Conservation (phyloP, 2,888 invertebrate species). For the Campaea margaritaria region DNA sequence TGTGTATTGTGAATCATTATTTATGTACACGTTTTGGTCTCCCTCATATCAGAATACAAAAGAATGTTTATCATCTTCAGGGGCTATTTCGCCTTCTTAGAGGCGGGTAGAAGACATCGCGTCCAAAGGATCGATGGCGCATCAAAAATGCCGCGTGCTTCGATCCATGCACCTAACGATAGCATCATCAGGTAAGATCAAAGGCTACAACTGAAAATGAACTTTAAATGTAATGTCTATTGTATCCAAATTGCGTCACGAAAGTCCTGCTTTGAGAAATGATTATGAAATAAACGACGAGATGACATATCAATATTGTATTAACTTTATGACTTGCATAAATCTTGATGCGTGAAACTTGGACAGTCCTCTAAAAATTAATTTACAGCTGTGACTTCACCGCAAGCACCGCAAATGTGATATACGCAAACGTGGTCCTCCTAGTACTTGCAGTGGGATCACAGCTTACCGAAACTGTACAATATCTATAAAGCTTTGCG, state of each 20-base stretch:
- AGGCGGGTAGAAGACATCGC: slow-evolving; percentile 91
- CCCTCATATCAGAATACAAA: no score
- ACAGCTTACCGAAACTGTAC: slow-evolving; percentile 39
- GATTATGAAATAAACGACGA: slow-evolving; percentile 51
- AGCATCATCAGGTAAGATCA: slow-evolving; percentile 86
- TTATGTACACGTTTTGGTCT: no score
- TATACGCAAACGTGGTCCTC: background rate
- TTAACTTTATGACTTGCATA: slow-evolving; percentile 58
- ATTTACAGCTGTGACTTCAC: slow-evolving; percentile 41
- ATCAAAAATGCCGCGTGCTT: slow-evolving; percentile 84
- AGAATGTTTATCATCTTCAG: slow-evolving; percentile 64
- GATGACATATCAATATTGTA: slow-evolving; percentile 36
- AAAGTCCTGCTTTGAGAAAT: slow-evolving; percentile 49
- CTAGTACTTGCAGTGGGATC: slow-evolving; percentile 42
- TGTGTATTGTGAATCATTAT: no score
- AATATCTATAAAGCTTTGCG: slow-evolving; percentile 68
- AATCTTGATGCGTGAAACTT: slow-evolving; percentile 35
- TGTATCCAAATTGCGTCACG: slow-evolving; percentile 54
- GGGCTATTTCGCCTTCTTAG: slow-evolving; percentile 95
- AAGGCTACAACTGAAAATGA: slow-evolving; percentile 23
- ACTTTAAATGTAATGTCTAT: slow-evolving; percentile 40
- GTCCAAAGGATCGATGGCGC: slow-evolving; percentile 86
- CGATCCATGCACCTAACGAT: slow-evolving; percentile 89
- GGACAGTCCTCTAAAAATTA: slow-evolving; percentile 32
- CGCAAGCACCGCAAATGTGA: slow-evolving; percentile 40